These are phyloP conservation scores for Cyprinodon tularosa DNA, from an alignment of 2,113 vertebrate species.

Conservation along the genomic window DNA sequence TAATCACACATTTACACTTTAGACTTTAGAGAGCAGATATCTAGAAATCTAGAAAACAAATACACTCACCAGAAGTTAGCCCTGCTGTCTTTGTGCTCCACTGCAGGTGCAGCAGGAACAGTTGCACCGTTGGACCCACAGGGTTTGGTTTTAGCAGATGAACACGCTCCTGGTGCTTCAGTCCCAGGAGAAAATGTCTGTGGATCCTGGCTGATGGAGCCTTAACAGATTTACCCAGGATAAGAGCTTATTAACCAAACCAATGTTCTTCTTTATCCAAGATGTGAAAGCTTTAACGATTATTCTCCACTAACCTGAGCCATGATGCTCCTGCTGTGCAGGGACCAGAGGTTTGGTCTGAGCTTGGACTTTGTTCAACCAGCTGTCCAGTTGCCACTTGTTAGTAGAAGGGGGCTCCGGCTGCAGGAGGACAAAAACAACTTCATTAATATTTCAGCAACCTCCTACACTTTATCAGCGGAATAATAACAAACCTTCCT, in stretches of 20 bases:
- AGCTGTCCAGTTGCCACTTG: slow-evolving; percentile 96
- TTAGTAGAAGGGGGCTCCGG: slow-evolving; percentile 92
- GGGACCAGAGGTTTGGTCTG: slow-evolving; percentile 92
- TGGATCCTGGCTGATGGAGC: slow-evolving; percentile 58
- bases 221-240: slow-evolving; percentile 45
- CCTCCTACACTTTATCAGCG: background rate
- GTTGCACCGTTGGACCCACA: slow-evolving; percentile 58
- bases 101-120: slow-evolving; percentile 35
- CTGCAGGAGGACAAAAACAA: slow-evolving; percentile 58
- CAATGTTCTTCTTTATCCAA: background rate
- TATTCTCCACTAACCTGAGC: slow-evolving; percentile 73
- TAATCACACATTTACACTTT: background rate
- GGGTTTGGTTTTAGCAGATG: slow-evolving; percentile 83
- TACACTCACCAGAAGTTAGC: slow-evolving; percentile 55
- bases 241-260: slow-evolving; percentile 15
- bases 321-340: slow-evolving; percentile 87
- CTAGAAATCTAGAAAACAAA: slow-evolving; percentile 1
- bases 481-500: background rate
- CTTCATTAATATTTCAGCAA: background rate
- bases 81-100: slow-evolving; percentile 67
- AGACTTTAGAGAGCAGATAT: slow-evolving; percentile 1
- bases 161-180: slow-evolving; percentile 50
- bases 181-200: slow-evolving; percentile 60
- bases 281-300: background rate
- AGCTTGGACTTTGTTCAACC: slow-evolving; percentile 95